Percentiles rank a stretch among this genome's conserved stretches.
Conservation (phyloP, 2,888 invertebrate species). For the Sinohyriopsis cumingii region DNA sequence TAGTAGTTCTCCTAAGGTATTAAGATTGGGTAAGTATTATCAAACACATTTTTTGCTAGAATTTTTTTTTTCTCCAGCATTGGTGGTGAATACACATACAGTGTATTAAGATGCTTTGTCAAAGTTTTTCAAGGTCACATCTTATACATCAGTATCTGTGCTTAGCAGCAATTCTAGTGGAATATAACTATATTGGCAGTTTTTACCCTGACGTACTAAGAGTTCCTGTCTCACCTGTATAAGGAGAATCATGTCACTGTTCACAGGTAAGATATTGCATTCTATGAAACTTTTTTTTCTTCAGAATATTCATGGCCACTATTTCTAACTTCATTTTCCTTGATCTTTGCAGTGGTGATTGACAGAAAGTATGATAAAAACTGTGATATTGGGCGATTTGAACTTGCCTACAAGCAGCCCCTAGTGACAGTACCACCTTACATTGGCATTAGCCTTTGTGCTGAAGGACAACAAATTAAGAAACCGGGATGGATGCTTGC, state of each 20-base stretch:
- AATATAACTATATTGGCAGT: too few relatives aligned
- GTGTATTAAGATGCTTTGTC: too few relatives aligned
- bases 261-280: not conserved
- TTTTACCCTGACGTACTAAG: too few relatives aligned
- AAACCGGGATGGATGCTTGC: slow-evolving; percentile 46
- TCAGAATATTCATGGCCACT: too few relatives aligned
- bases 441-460: slow-evolving; percentile 69
- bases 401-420: slow-evolving; percentile 69
- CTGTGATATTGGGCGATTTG: slow-evolving; percentile 70
- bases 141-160: too few relatives aligned
- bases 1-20: too few relatives aligned
- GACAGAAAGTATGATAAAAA: slow-evolving; percentile 69
- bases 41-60: too few relatives aligned
- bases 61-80: too few relatives aligned
- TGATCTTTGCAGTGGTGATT: slow-evolving; percentile 66
- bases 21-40: too few relatives aligned
- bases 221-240: not conserved
- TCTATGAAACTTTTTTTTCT: not conserved
- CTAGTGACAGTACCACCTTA: slow-evolving; percentile 70
- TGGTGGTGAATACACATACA: too few relatives aligned
- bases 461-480: slow-evolving; percentile 59
- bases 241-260: not conserved
- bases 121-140: too few relatives aligned
- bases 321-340: slow-evolving; percentile 6
- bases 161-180: too few relatives aligned